Conservation (phyloP, 2,113 vertebrate species). For the Oreochromis niloticus region DNA sequence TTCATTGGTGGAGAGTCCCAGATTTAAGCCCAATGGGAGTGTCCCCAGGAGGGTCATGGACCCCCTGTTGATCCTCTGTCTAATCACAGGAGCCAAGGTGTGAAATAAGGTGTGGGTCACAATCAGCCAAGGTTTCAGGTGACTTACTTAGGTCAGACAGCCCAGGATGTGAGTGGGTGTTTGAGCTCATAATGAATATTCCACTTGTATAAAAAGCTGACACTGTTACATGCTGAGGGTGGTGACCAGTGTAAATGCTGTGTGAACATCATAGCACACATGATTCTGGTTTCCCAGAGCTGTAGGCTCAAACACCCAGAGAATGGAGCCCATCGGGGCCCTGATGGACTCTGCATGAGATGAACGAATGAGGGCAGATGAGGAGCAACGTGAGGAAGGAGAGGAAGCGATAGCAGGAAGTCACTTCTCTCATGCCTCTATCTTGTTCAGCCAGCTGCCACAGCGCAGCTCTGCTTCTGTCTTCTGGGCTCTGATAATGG, state of each 20-base stretch:
- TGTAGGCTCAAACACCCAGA: not conserved
- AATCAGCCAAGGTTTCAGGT: not conserved
- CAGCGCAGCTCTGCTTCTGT: not conserved
- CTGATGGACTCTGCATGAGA: not conserved
- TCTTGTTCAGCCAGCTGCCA: not conserved
- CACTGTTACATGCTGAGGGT: not conserved
- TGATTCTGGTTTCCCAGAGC: not conserved
- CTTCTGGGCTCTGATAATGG: constrained; percentile 20
- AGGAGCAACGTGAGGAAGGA: not conserved
- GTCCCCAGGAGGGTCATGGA: not conserved
- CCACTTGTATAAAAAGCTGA: not conserved
- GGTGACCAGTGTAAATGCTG: not conserved
- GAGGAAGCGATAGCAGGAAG: not conserved
- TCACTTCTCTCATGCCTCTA: not conserved
- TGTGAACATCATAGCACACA: not conserved
- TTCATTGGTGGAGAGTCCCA: not conserved
- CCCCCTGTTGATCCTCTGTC: not conserved
- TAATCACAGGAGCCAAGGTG: not conserved
- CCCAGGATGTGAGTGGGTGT: not conserved
- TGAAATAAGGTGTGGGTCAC: not conserved
- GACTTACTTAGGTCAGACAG: not conserved
- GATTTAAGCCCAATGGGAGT: not conserved
- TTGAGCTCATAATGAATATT: not conserved
- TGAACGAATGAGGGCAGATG: not conserved
- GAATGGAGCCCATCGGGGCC: not conserved